Evolutionary conservation across 2,797 vertebrate genomes (phyloP).

Genomic region (Malurus splendens): DNA sequence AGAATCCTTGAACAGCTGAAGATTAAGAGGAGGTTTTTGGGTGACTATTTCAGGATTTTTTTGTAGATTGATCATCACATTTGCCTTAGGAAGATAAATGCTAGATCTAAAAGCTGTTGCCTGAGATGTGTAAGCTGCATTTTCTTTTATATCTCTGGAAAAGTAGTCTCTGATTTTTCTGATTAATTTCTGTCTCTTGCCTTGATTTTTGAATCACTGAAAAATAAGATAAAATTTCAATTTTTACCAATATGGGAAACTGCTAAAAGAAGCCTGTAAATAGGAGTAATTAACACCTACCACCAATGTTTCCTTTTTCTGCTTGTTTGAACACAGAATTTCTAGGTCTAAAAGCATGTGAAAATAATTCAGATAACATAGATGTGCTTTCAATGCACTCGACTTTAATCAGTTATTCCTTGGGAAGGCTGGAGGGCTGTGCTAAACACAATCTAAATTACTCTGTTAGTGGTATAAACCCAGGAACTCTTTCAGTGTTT

Average conservation of each 20-base stretch:
- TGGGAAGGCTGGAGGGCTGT: not conserved
- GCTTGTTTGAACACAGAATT: not conserved
- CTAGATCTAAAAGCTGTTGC: not conserved
- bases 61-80: not conserved
- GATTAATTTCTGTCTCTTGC: not conserved
- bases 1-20: not conserved
- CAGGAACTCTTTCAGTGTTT: not conserved
- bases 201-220: not conserved
- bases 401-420: not conserved
- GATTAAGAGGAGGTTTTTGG: not conserved
- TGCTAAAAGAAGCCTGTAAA: not conserved
- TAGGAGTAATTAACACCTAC: not conserved
- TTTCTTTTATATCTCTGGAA: not conserved
- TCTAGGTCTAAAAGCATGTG: not conserved
- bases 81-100: slow-evolving; percentile 4
- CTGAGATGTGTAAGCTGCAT: not conserved
- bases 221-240: not conserved
- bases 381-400: not conserved
- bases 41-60: not conserved
- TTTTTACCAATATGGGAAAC: not conserved
- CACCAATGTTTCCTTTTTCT: not conserved
- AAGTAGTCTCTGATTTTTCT: not conserved
- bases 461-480: not conserved
- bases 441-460: not conserved
- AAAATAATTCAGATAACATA: not conserved